Evolutionary conservation across 2,113 vertebrate species (phyloP).

Genomic region (Arenaria interpres): DNA sequence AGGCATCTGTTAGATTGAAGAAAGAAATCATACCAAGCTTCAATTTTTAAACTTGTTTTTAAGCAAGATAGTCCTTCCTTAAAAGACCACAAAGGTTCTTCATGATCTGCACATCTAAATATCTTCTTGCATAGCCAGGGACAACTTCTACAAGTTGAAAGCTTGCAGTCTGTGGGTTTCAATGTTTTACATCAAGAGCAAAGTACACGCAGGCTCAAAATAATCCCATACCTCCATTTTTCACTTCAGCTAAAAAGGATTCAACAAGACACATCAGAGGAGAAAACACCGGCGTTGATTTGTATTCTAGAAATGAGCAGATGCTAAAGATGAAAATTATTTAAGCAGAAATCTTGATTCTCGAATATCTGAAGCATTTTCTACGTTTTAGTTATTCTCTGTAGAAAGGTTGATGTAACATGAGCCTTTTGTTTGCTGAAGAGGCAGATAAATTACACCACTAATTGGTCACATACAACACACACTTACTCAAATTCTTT

Average conservation of each 20-base stretch:
- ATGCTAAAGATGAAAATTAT: neutral
- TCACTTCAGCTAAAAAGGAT: neutral
- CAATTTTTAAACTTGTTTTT: neutral
- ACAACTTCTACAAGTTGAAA: neutral
- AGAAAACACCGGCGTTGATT: neutral
- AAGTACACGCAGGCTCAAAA: neutral
- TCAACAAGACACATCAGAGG: neutral
- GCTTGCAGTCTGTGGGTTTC: neutral
- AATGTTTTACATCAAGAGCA: neutral
- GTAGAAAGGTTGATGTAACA: neutral
- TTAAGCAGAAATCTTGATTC: neutral
- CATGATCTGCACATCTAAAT: neutral
- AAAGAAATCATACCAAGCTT: neutral
- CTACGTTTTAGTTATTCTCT: neutral
- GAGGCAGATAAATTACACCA: constrained; percentile 11
- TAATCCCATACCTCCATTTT: neutral
- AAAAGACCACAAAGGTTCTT: neutral
- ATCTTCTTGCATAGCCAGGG: neutral
- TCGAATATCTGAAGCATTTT: neutral
- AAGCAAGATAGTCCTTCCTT: neutral
- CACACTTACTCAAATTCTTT: neutral
- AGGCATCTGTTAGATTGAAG: neutral
- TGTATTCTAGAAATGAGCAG: neutral
- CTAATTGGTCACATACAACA: neutral
- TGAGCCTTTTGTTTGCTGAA: constrained; percentile 4